Percentiles rank a stretch among this genome's conserved stretches.
Conservation (phyloP, 2,797 vertebrate species). For the Hylomyscus alleni region DNA sequence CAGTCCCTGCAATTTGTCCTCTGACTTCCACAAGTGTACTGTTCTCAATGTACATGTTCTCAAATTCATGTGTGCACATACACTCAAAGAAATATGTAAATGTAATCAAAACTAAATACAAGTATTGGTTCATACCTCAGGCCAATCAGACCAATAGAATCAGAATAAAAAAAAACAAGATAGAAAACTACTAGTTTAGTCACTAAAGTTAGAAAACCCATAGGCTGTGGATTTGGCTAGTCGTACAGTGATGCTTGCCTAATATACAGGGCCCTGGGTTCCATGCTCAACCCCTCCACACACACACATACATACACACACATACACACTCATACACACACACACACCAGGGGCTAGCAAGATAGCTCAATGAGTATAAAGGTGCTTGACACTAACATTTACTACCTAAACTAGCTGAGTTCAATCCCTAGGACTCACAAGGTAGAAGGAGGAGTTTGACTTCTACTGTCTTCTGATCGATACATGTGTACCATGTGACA, state of each 20-base stretch:
- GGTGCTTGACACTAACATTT: background rate
- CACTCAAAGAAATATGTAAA: background rate
- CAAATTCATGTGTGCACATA: background rate
- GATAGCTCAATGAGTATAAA: background rate
- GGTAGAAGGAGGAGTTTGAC: background rate
- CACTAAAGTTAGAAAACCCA: background rate
- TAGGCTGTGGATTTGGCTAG: background rate
- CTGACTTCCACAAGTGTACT: background rate
- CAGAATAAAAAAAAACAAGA: background rate
- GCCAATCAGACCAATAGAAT: conserved; percentile 14
- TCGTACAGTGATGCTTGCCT: background rate
- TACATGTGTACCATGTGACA: background rate
- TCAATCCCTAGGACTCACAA: background rate
- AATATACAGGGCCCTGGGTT: background rate
- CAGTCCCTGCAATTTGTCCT: background rate
- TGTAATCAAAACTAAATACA: background rate
- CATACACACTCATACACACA: background rate
- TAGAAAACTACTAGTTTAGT: background rate
- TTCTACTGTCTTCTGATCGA: background rate
- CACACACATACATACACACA: background rate
- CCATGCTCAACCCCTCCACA: background rate
- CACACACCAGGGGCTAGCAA: too few species aligned
- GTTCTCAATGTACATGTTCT: background rate
- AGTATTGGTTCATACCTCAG: background rate
- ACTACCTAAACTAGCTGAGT: background rate